phyloP scores from a whole-genome alignment of 2,888 invertebrate genomes.

The Napeogenes inachia region DNA sequence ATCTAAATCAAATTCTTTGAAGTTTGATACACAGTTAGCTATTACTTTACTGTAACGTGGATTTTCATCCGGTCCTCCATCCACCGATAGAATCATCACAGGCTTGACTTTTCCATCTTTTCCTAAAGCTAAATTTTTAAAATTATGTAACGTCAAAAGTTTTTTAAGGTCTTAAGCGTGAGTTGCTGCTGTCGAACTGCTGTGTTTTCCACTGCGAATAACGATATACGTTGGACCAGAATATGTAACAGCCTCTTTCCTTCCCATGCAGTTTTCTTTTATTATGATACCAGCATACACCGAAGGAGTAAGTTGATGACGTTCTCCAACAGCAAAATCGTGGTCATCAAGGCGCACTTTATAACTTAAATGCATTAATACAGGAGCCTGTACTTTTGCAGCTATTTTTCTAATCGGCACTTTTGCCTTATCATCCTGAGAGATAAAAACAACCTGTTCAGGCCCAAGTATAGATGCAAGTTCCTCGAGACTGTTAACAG shows the following conservation, averaged over 20 bases:
- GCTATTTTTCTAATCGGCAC: conserved; percentile 16
- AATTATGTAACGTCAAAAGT: conserved; percentile 9
- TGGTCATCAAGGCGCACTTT: conserved; percentile 18
- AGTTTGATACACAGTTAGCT: conserved; percentile 22
- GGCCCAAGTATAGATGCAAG: conserved; percentile 27
- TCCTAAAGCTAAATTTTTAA: conserved; percentile 13
- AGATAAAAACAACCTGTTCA: conserved; percentile 27
- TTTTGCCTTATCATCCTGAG: conserved; percentile 27
- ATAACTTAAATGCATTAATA: conserved; percentile 19
- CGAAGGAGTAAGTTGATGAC: conserved; percentile 17
- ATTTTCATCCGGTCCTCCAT: conserved; percentile 25
- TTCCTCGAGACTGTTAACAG: conserved; percentile 23
- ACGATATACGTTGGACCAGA: conserved; percentile 7
- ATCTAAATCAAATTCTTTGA: conserved; percentile 27
- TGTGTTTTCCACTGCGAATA: conserved; percentile 14
- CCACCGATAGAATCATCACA: conserved; percentile 14
- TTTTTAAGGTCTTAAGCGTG: conserved; percentile 13
- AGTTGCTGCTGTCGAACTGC: conserved; percentile 13
- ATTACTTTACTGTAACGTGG: conserved; percentile 27
- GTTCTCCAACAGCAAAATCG: conserved; percentile 15
- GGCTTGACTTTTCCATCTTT: conserved; percentile 20
- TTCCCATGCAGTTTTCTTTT: too few relatives aligned
- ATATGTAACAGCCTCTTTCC: too few relatives aligned
- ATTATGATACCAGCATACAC: conserved; percentile 5
- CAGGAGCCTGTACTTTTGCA: conserved; percentile 15